A percentile compares a stretch with the other conserved stretches of the same genome.
Evolutionary conservation across 1,140 invertebrate genomes (phyloP).

Genomic region (Globodera rostochiensis): DNA sequence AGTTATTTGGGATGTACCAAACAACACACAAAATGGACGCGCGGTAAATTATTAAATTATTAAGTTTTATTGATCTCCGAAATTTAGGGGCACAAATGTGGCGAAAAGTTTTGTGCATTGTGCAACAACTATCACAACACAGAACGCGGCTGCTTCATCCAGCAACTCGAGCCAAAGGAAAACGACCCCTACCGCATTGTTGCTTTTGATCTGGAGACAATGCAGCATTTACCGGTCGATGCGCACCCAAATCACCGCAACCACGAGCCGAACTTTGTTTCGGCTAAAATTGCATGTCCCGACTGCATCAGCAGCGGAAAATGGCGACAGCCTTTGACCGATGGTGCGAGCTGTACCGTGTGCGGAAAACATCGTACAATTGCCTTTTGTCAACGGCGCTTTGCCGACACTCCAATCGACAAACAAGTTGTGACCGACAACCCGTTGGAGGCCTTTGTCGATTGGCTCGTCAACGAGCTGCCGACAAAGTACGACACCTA

Average conservation of each 20-base stretch:
- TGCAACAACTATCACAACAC: not conserved
- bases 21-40: too few species aligned
- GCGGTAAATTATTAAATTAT: too few species aligned
- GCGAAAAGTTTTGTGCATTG: not conserved
- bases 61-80: too few species aligned
- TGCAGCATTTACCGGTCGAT: not conserved
- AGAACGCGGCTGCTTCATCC: not conserved
- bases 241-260: not conserved
- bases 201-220: constrained; percentile 11
- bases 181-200: constrained; percentile 3
- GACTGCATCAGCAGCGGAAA: not conserved
- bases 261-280: constrained; percentile 7
- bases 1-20: not conserved
- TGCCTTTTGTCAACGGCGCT: not conserved
- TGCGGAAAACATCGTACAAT: not conserved
- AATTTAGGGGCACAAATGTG: not conserved
- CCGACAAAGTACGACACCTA: not conserved
- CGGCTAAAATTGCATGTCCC: not conserved
- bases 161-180: not conserved
- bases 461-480: not conserved
- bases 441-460: not conserved
- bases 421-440: not conserved
- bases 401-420: not conserved
- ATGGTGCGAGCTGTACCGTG: not conserved
- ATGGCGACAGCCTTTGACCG: not conserved